Percentiles rank a stretch among this genome's conserved stretches.
Evolutionary conservation across 2,888 invertebrate species (phyloP).

Genomic region (Eueremaeus valkanovi): DNA sequence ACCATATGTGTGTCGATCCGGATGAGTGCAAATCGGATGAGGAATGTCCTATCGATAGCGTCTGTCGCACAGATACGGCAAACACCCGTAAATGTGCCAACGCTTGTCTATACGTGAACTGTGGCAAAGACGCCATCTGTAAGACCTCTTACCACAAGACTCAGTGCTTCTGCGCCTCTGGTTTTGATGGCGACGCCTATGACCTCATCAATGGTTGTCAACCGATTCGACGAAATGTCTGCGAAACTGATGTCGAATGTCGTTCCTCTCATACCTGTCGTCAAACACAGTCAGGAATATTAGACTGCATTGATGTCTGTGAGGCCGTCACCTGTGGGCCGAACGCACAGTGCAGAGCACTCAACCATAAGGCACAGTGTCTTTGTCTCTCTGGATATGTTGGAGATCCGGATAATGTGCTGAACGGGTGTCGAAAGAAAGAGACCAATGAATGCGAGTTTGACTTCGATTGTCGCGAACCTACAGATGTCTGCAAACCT

Average conservation of each 20-base stretch:
- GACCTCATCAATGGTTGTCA: slow-evolving; percentile 57
- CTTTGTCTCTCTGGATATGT: slow-evolving; percentile 70
- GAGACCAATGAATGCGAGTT: slow-evolving; percentile 47
- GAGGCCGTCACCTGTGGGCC: slow-evolving; percentile 58
- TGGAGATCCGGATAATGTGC: slow-evolving; percentile 56
- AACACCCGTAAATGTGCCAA: slow-evolving; percentile 56
- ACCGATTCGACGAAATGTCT: slow-evolving; percentile 49
- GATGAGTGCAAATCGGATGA: slow-evolving; percentile 65
- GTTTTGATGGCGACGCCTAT: slow-evolving; percentile 68
- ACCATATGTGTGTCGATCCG: slow-evolving; percentile 45
- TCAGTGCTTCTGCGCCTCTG: slow-evolving; percentile 64
- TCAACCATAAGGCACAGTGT: slow-evolving; percentile 68
- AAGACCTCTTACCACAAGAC: slow-evolving; percentile 46
- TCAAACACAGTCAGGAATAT: slow-evolving; percentile 45
- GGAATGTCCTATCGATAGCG: slow-evolving; percentile 74
- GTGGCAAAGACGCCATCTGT: slow-evolving; percentile 48
- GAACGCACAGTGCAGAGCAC: slow-evolving; percentile 71
- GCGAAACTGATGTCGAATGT: slow-evolving; percentile 47
- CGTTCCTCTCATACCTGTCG: slow-evolving; percentile 46
- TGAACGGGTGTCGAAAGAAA: slow-evolving; percentile 46
- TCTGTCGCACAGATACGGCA: slow-evolving; percentile 63
- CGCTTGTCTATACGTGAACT: slow-evolving; percentile 44
- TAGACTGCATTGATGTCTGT: slow-evolving; percentile 48
- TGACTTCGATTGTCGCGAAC: slow-evolving; percentile 48
- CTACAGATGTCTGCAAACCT: slow-evolving; percentile 48